A percentile compares a stretch with the other conserved stretches of the same genome.
Evolutionary conservation across 2,888 invertebrate genomes (phyloP).

Genomic region (Pollenia labialis): DNA sequence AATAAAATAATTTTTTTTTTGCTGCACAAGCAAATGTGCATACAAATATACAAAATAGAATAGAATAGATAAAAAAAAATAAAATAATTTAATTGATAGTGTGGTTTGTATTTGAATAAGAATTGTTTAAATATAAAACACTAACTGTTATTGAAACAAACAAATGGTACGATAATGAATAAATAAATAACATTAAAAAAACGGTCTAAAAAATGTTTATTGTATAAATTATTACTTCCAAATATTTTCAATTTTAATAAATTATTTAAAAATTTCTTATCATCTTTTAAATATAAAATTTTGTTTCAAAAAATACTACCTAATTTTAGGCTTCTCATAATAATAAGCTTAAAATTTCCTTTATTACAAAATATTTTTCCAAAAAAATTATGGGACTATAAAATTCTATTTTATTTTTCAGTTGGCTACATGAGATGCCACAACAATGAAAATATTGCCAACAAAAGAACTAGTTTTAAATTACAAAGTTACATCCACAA

Average conservation of each 20-base stretch:
- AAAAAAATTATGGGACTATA: too few relatives aligned
- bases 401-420: too few relatives aligned
- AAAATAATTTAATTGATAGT: constrained; percentile 11
- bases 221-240: too few relatives aligned
- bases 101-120: constrained; percentile 3
- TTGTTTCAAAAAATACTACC: too few relatives aligned
- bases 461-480: neutral
- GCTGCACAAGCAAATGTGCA: neutral
- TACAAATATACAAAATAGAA: neutral
- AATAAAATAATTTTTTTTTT: constrained; percentile 27
- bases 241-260: too few relatives aligned
- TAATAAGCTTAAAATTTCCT: too few relatives aligned
- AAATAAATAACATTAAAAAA: too few relatives aligned
- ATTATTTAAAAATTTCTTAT: too few relatives aligned
- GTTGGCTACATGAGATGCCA: neutral
- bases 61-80: constrained; percentile 2
- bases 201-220: too few relatives aligned
- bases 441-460: neutral
- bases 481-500: constrained; percentile 2
- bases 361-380: too few relatives aligned
- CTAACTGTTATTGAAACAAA: constrained; percentile 13
- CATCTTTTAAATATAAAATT: too few relatives aligned
- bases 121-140: constrained; percentile 18
- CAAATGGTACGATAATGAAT: neutral
- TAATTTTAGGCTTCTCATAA: too few relatives aligned